phyloP scores from a whole-genome alignment of 2,888 invertebrate species.

The Creontiades dilutus region DNA sequence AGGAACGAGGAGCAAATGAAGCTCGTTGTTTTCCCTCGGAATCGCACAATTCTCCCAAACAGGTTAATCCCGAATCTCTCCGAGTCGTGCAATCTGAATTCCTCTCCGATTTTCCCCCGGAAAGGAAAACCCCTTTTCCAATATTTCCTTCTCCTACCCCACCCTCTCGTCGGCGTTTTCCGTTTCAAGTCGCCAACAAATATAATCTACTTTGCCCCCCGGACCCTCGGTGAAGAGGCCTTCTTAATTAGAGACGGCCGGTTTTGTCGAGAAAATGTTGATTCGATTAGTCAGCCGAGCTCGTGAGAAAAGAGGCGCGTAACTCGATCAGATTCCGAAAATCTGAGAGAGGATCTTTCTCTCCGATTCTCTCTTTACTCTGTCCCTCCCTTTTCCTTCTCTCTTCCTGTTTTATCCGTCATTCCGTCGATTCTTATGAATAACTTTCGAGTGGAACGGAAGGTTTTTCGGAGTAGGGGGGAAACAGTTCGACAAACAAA shows the following conservation, averaged over 20 bases:
- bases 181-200: background rate
- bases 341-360: background rate
- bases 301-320: background rate
- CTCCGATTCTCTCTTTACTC: background rate
- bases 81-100: background rate
- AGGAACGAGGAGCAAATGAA: background rate
- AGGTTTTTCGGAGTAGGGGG: background rate
- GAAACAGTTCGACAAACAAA: constrained; percentile 22
- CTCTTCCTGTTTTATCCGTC: background rate
- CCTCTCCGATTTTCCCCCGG: background rate
- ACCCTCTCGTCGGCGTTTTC: too few species aligned
- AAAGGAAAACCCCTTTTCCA: background rate
- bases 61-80: constrained; percentile 1
- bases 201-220: constrained; percentile 14
- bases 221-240: background rate
- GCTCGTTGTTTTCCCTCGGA: background rate
- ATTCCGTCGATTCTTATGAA: constrained; percentile 18
- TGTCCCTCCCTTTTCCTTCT: background rate
- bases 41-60: background rate
- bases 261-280: constrained; percentile 27
- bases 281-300: constrained; percentile 3
- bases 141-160: background rate
- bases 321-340: background rate
- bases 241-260: constrained; percentile 1
- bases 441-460: constrained; percentile 22